Percentiles rank a stretch among this genome's conserved stretches.
phyloP scores from a whole-genome alignment of 2,888 invertebrate genomes.

The Eupithecia subfuscata region DNA sequence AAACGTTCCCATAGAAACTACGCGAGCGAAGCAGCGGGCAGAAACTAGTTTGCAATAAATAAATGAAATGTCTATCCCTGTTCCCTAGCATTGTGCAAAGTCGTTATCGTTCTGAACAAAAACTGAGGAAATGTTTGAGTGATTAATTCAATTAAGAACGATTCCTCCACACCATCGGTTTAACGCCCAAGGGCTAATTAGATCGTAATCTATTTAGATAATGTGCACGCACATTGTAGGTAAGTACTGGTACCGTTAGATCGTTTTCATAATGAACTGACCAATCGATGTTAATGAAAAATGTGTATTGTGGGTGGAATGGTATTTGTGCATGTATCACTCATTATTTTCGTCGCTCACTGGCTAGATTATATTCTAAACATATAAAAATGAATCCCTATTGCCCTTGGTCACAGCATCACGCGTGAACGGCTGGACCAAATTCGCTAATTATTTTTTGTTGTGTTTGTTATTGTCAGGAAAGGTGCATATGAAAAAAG shows the following conservation, averaged over 20 bases:
- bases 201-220: conserved; percentile 14
- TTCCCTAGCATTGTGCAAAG: background rate
- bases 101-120: conserved; percentile 11
- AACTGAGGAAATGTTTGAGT: background rate
- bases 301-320: background rate
- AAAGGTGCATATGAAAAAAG: no score
- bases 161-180: conserved; percentile 16
- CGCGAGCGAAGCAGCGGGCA: no score
- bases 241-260: background rate
- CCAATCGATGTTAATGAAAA: background rate
- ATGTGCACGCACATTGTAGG: conserved; percentile 4
- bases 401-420: no score
- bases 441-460: no score
- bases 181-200: conserved; percentile 17
- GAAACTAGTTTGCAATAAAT: no score
- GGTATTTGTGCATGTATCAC: no score
- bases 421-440: no score
- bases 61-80: background rate
- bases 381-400: no score
- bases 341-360: no score
- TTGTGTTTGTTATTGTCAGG: no score
- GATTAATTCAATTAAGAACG: conserved; percentile 22
- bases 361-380: no score
- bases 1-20: no score
- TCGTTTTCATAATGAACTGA: background rate